These are phyloP conservation scores for Lasioglossum pauxillum DNA, from an alignment of 2,888 invertebrate species.

Conservation along the genomic window DNA sequence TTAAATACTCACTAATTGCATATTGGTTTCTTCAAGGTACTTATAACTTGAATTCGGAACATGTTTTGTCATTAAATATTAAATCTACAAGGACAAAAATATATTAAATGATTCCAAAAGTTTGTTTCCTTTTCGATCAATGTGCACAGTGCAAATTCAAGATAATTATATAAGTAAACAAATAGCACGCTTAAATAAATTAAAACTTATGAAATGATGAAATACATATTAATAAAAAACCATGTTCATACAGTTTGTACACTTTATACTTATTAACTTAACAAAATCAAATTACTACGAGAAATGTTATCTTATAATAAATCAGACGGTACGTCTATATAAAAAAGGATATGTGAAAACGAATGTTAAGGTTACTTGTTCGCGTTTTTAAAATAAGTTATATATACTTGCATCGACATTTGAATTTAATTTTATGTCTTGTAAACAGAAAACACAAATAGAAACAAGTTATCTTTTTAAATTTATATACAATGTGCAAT, in stretches of 20 bases:
- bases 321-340: neutral
- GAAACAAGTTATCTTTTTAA: neutral
- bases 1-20: slow-evolving; percentile 33
- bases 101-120: neutral
- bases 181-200: neutral
- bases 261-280: neutral
- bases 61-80: neutral
- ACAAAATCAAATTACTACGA: neutral
- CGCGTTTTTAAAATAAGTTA: neutral
- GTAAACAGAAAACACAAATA: neutral
- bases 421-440: neutral
- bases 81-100: neutral
- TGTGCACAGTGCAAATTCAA: neutral
- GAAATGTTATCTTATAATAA: neutral
- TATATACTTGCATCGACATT: neutral
- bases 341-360: neutral
- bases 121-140: neutral
- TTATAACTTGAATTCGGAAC: neutral
- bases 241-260: neutral
- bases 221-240: neutral
- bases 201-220: neutral
- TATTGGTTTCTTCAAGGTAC: neutral
- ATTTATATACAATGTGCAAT: neutral
- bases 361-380: neutral
- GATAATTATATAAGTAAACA: neutral